Conservation (phyloP, 2,797 vertebrate species). For the Octomys mimax region DNA sequence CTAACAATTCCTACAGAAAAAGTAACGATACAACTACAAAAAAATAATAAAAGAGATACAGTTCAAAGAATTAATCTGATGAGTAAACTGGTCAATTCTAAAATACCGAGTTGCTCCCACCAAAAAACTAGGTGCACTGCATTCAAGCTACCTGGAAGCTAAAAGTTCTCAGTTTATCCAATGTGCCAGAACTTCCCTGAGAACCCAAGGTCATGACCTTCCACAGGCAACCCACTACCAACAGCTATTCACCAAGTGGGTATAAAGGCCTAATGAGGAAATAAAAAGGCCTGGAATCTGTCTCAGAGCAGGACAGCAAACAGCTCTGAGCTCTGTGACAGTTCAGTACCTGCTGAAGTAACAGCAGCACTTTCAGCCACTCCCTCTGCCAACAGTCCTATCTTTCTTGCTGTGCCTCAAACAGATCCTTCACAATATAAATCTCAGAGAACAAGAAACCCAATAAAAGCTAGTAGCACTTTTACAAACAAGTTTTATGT, state of each 20-base stretch:
- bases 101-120: not conserved
- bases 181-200: not conserved
- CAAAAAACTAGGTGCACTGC: not conserved
- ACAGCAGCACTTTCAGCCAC: not conserved
- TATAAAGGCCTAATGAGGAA: not conserved
- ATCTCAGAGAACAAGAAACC: constrained; percentile 38
- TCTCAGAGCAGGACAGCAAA: not conserved
- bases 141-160: not conserved
- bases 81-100: not conserved
- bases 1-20: not conserved
- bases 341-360: not conserved
- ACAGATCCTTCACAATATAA: not conserved
- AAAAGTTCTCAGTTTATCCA: not conserved
- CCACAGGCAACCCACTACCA: not conserved
- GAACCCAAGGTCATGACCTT: not conserved
- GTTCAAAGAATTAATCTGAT: not conserved
- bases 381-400: not conserved
- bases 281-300: not conserved
- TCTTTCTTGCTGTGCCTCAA: not conserved
- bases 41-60: not conserved
- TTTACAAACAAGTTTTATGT: not conserved
- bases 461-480: not conserved
- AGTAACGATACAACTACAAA: not conserved
- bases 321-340: not conserved
- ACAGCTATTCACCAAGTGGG: not conserved